Base-by-base conservation (phyloP, 2,888 invertebrate species). In the Synergus umbraculus region DNA sequence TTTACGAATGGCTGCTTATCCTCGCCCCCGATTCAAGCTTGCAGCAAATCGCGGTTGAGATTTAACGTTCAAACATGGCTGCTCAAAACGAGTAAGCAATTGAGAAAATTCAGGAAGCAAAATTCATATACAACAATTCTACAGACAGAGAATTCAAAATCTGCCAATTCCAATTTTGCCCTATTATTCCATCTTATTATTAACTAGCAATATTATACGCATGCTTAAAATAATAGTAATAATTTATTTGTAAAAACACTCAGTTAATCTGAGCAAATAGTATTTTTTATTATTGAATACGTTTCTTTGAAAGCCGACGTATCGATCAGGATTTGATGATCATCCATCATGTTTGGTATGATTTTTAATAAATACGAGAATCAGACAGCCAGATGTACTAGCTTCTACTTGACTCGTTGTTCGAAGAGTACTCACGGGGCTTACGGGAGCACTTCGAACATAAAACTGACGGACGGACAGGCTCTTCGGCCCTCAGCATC, bases 281-380 rank as follows among this genome's bases (percentile, higher is more conserved):
- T 54, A 54, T n/a, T 54, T 7, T 2, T n/a, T 54, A n/a, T n/a
- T 54, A n/a, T 54, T 8, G n/a, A n/a, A 54, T n/a, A 15, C 2
- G n/a, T 7, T n/a, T 7, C n/a, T 54, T 54, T 54, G 7, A 8
- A 54, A n/a, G 22, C 60, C 10, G 22, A 22, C 12, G 4, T 18
- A 60, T 29, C 29, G 9, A 12, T 22, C 12, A 22, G 12, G 12
- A 60, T 22, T 60, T 54, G 54, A n/a, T 54, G 43, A 67, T 43
- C 43, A 67, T 67, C 44, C 18, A 49, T 73, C 46, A n/a, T 83
- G 84, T 87, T 87, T 82, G 84, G 85, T 85, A 87, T 89, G 88
- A 89, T 90, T 91, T 91, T 91, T 89, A 87, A 90, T 91, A 90
- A 91, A 91, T 90, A 90, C 88, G 88, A 54, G 73, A 88, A 90